Evolutionary conservation across 1,140 invertebrate genomes (phyloP), one percentile per base, ranked within the genome.

Genomic region (Dinoponera quadriceps): DNA sequence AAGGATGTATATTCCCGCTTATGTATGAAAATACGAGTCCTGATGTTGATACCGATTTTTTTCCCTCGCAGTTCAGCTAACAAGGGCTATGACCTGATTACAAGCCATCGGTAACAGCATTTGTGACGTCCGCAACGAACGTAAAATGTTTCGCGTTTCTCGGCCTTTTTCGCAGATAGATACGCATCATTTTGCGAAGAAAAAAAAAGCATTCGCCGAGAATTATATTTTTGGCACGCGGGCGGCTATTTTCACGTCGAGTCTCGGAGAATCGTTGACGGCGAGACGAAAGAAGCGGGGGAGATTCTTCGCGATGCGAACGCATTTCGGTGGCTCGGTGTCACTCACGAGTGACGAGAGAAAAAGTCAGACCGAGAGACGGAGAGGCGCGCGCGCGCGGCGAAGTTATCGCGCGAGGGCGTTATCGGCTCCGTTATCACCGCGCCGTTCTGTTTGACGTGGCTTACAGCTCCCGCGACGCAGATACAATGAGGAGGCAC

Each of bases 361-460:
- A 29, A 11, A 11, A 44, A 44, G 38, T 9, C 3, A 33, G 7
- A 7, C 2, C 33, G 7, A 33, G 33, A 33, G 33, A 33, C 33
- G 7, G 33, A 33, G 33, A 44, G 38, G 55, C 3, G 71, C 13
- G 60, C 59, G 14, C n/a, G 25, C 20, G 62, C 81, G 1, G 38
- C 3, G 38, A 44, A 44, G 49, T 83, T 90, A 90, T 90, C 86
- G 60, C 86, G 60, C 54, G 38, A 44, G 27, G 55, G 48, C 78
- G 88, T 90, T 88, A 90, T 88, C 89, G 82, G 38, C 3, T 9
- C 22, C 25, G 81, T 90, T 90, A 90, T 90, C 89, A 51, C 51
- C 57, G 77, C 78, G 82, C 65, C 78, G 82, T 60, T 90, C 84
- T 90, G 89, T 90, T 90, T 90, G 85, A 90, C 77, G 82, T 90